phyloP scores from a whole-genome alignment of 2,113 vertebrate species.

The Murina feae region DNA sequence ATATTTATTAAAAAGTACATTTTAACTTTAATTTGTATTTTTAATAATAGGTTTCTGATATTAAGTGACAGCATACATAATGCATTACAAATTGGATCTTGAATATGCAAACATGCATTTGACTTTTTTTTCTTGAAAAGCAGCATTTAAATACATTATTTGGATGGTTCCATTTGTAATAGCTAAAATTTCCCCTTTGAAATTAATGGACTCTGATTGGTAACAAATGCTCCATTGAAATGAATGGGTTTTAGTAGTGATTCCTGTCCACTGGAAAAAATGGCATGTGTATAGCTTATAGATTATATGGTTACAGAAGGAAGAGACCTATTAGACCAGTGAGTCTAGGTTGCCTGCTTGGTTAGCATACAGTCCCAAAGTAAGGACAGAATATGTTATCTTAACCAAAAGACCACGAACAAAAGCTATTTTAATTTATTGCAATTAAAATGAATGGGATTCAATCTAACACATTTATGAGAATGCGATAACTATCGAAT shows the following conservation, averaged over 20 bases:
- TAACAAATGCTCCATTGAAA: constrained; percentile 1
- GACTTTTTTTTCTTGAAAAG: not conserved
- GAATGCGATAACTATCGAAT: constrained; percentile 64
- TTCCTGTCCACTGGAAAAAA: not conserved
- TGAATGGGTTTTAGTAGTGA: constrained; percentile 16
- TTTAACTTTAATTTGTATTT: not conserved
- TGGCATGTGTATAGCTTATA: not conserved
- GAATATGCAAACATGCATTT: not conserved
- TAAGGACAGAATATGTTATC: constrained; percentile 70
- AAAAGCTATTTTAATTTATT: constrained; percentile 75
- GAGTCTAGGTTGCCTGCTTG: constrained; percentile 20
- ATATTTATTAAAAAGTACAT: not conserved
- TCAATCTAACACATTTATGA: constrained; percentile 67
- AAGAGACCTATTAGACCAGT: not conserved
- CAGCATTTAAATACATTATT: not conserved
- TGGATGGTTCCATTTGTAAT: not conserved
- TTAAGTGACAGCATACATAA: not conserved
- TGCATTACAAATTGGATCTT: not conserved
- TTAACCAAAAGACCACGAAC: constrained; percentile 72
- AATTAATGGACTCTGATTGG: constrained; percentile 16
- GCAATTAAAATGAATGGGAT: constrained; percentile 75
- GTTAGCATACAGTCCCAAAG: constrained; percentile 54
- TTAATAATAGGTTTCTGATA: not conserved
- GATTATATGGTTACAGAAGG: constrained; percentile 15
- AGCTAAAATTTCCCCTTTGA: constrained; percentile 22